These are phyloP conservation scores for Peromyscus polionotus DNA, from an alignment of 2,113 vertebrate genomes.

Conservation along the genomic window DNA sequence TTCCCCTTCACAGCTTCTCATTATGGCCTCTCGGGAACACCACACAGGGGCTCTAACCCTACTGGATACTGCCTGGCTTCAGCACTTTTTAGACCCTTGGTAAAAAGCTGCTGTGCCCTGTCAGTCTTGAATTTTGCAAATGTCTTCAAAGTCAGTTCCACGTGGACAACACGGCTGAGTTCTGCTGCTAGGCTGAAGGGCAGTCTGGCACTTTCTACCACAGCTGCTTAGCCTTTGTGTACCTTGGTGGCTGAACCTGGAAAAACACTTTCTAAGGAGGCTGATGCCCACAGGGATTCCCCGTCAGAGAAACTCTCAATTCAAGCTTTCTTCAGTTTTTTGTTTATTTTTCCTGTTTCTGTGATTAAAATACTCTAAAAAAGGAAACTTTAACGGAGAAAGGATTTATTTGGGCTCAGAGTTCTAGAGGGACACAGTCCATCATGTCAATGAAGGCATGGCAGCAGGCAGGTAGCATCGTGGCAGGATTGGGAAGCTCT, in stretches of 20 bases:
- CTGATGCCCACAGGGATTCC: background rate
- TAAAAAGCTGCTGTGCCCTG: background rate
- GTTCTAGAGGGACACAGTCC: background rate
- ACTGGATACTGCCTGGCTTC: background rate
- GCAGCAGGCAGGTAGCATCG: background rate
- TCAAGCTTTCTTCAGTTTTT: background rate
- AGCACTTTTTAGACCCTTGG: background rate
- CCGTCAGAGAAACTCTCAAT: background rate
- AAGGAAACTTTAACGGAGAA: background rate
- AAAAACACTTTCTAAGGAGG: background rate
- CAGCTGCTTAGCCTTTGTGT: background rate
- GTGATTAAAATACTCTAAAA: background rate
- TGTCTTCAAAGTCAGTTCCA: background rate
- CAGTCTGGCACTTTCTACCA: background rate
- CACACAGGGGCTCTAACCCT: background rate
- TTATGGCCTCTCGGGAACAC: background rate
- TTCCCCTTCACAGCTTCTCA: background rate
- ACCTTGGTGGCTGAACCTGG: background rate
- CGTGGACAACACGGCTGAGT: rapidly evolving
- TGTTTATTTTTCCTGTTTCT: background rate
- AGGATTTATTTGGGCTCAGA: background rate
- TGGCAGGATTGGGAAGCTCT: background rate
- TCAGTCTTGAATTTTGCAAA: background rate
- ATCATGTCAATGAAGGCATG: background rate
- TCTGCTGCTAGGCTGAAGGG: background rate